Percentiles rank a stretch among this genome's conserved stretches.
Evolutionary conservation across 2,113 vertebrate genomes (phyloP).

Genomic region (Sinocyclocheilus rhinocerous): DNA sequence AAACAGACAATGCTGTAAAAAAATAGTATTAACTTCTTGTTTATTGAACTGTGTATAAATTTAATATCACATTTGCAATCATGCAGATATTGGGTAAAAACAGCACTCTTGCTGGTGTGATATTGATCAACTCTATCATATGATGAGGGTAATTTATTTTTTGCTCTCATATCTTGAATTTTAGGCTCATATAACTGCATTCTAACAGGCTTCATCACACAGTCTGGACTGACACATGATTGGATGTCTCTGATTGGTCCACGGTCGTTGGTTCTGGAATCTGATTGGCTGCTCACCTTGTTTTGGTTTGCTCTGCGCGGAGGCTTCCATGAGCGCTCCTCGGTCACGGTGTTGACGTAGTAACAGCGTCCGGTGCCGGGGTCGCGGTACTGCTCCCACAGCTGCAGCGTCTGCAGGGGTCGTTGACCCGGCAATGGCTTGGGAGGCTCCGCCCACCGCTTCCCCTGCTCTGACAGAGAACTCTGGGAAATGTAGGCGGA

Average conservation of each 20-base stretch:
- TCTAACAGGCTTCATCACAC: no score
- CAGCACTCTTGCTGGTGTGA: no score
- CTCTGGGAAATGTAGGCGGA: slow-evolving; percentile 66
- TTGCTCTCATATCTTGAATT: no score
- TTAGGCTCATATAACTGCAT: no score
- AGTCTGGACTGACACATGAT: neutral
- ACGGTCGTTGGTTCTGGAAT: no score
- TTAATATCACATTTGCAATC: no score
- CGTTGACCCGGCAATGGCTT: slow-evolving; percentile 69
- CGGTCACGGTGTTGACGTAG: slow-evolving; percentile 80
- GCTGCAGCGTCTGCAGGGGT: slow-evolving; percentile 76
- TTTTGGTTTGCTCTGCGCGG: slow-evolving; percentile 70
- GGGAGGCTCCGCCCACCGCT: slow-evolving; percentile 65
- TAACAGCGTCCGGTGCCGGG: slow-evolving; percentile 73
- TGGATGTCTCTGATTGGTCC: neutral
- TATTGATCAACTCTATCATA: no score
- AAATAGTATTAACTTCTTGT: no score
- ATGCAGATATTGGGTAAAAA: no score
- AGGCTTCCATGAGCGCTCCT: slow-evolving; percentile 87
- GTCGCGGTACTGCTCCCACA: slow-evolving; percentile 85
- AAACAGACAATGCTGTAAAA: no score
- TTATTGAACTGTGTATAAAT: no score
- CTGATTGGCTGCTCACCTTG: slow-evolving; percentile 27
- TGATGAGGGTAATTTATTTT: no score
- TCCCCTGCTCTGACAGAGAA: slow-evolving; percentile 70